A percentile compares a stretch with the other conserved stretches of the same genome.
These are phyloP conservation scores for Eueides isabella DNA, from an alignment of 1,140 invertebrate species.

Conservation along the genomic window DNA sequence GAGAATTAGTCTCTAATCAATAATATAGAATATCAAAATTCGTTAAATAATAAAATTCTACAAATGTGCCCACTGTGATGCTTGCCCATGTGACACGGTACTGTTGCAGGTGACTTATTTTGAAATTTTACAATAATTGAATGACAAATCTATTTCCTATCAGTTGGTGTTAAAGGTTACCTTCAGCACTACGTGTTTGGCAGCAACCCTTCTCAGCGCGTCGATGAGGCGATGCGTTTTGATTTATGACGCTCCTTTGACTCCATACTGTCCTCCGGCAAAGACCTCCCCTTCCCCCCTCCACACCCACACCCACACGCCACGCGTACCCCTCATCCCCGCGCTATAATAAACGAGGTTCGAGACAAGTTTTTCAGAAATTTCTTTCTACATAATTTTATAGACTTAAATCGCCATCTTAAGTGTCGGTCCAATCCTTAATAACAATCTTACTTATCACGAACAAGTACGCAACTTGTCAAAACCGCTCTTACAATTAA, in stretches of 20 bases:
- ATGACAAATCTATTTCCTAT: neutral
- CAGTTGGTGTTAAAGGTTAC: neutral
- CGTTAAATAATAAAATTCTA: too few species aligned
- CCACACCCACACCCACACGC: neutral
- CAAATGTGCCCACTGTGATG: too few species aligned
- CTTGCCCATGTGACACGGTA: too few species aligned
- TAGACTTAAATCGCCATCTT: neutral
- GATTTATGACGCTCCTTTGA: conserved; percentile 39
- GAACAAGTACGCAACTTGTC: neutral
- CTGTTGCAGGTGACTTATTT: too few species aligned
- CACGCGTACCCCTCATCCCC: neutral
- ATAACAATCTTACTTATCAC: neutral
- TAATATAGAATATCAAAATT: too few species aligned
- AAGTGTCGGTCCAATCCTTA: neutral
- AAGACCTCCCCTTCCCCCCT: neutral
- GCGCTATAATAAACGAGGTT: conserved; percentile 23
- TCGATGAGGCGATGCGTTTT: conserved; percentile 40
- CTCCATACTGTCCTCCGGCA: neutral
- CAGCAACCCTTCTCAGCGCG: conserved; percentile 42
- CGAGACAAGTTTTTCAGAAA: conserved; percentile 24
- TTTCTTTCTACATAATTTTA: conserved; percentile 6
- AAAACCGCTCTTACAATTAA: neutral
- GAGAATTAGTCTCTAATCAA: too few species aligned
- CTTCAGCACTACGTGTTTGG: conserved; percentile 6
- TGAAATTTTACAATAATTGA: too few species aligned